These are phyloP conservation scores for Sander lucioperca DNA, from an alignment of 2,113 vertebrate species.

Conservation along the genomic window DNA sequence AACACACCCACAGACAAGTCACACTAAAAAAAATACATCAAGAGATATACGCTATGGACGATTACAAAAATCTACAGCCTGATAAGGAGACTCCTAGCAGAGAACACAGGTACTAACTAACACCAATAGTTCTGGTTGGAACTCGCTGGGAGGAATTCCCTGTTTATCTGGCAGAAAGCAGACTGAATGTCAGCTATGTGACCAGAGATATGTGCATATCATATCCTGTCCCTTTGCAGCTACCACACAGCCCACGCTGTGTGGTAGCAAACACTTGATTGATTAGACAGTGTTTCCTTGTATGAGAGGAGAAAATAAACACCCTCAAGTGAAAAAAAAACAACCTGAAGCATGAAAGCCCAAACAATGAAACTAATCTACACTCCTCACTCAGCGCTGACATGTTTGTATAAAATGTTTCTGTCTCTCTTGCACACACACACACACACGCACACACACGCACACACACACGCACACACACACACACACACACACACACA, in stretches of 20 bases:
- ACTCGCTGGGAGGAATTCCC: conserved; percentile 46
- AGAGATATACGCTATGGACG: conserved; percentile 16
- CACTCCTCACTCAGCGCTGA: conserved; percentile 25
- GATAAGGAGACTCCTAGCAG: conserved; percentile 14
- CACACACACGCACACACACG: conserved; percentile 23
- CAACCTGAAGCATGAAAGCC: conserved; percentile 39
- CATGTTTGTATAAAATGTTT: conserved; percentile 47
- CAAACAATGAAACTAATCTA: conserved; percentile 56
- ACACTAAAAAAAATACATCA: conserved; percentile 6
- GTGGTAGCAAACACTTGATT: conserved; percentile 46
- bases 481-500: no score
- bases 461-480: no score
- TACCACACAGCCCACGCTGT: conserved; percentile 55
- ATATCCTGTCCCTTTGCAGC: conserved; percentile 39
- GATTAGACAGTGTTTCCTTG: conserved; percentile 62
- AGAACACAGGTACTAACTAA: conserved; percentile 14
- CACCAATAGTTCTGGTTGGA: conserved; percentile 17
- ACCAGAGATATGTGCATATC: conserved; percentile 65
- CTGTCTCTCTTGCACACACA: conserved; percentile 10
- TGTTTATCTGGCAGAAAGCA: conserved; percentile 56
- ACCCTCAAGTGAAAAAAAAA: conserved; percentile 54
- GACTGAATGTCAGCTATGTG: conserved; percentile 66
- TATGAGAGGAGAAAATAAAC: conserved; percentile 72
- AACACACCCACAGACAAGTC: not conserved
- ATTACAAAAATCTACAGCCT: conserved; percentile 29